Base-by-base conservation (phyloP, 2,888 invertebrate genomes). In the Drosophila mimetica region DNA sequence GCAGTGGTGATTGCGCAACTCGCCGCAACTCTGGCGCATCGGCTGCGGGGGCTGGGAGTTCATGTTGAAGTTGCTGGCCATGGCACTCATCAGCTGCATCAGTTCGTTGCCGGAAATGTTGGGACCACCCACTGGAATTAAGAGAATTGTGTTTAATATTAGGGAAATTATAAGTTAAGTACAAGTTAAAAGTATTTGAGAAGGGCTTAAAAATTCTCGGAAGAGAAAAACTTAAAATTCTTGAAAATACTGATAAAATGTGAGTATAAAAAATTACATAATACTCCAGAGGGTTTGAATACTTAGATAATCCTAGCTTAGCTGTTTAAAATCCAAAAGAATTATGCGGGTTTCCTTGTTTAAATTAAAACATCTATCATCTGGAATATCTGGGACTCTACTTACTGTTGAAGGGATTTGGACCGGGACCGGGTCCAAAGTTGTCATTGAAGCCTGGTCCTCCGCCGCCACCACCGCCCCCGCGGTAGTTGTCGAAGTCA, bases 11-110 rank as follows among this genome's bases (percentile, higher is more conserved):
- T 78, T 77, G 7, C 93, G 89, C 46, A 95, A 89, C 72, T 95
- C 94, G 0, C 95, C 95, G 86, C 95, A 95, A 13, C 85, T 88
- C 46, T 92, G 90, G 3, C 90, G 83, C 51, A 89, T 65, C 0
- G 92, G 92, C n/a, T 90, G 90, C 8, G 90, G 91, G 4, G 90
- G 91, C 7, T 91, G 91, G 9, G 91, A 90, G 71, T 90, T 89
- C 83, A 91, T 90, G 58, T 88, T 89, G 37, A 91, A 89, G 51
- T 90, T 90, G 53, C 83, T 90, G 9, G 91, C 89, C 88, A 90
- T 88, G 16, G 87, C 90, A 54, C 74, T 90, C 90, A 90, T 90
- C 34, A 90, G 47, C 18, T 90, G 89, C 89, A 90, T 90, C 41
- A 90, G 52, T 44, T 90, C 90, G 44, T 89, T 90, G 53, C 77